A percentile compares a stretch with the other conserved stretches of the same genome.
phyloP scores from a whole-genome alignment of 2,888 invertebrate species.

The Homarus gammarus region DNA sequence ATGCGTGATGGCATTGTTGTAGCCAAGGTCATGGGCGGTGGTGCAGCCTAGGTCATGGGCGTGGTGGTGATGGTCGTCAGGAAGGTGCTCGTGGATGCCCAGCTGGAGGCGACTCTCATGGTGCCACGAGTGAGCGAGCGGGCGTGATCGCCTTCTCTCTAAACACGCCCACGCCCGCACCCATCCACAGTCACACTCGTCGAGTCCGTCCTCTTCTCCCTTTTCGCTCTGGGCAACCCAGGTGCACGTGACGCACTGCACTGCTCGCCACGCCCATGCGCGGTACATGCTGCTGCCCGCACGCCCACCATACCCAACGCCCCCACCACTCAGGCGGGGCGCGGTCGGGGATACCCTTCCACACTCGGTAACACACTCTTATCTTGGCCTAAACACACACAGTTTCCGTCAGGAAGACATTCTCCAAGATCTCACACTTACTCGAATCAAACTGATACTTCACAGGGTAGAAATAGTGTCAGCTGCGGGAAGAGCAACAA shows the following conservation, averaged over 20 bases:
- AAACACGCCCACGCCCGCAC: conserved; percentile 36
- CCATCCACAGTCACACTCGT: conserved; percentile 52
- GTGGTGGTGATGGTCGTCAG: conserved; percentile 50
- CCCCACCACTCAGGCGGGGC: conserved; percentile 28
- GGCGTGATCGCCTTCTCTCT: conserved; percentile 27
- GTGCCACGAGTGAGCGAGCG: conserved; percentile 50
- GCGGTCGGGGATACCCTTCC: neutral
- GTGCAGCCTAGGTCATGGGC: neutral
- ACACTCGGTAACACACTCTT: no score
- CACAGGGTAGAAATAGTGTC: no score
- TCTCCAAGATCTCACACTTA: no score
- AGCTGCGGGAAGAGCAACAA: no score
- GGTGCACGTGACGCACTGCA: conserved; percentile 60
- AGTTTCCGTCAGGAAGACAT: no score
- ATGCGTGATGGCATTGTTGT: conserved; percentile 16
- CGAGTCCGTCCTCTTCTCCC: conserved; percentile 16
- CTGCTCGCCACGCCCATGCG: conserved; percentile 59
- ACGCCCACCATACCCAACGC: conserved; percentile 44
- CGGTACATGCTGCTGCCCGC: conserved; percentile 58
- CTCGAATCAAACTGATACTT: no score
- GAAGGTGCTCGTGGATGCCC: conserved; percentile 62
- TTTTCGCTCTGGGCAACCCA: conserved; percentile 33
- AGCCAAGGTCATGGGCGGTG: conserved; percentile 8
- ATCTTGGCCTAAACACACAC: no score
- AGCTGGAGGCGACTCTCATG: conserved; percentile 63